Evolutionary conservation across 2,797 vertebrate species (phyloP), one percentile per base, ranked within the genome.

Genomic region (Ataeniobius toweri): DNA sequence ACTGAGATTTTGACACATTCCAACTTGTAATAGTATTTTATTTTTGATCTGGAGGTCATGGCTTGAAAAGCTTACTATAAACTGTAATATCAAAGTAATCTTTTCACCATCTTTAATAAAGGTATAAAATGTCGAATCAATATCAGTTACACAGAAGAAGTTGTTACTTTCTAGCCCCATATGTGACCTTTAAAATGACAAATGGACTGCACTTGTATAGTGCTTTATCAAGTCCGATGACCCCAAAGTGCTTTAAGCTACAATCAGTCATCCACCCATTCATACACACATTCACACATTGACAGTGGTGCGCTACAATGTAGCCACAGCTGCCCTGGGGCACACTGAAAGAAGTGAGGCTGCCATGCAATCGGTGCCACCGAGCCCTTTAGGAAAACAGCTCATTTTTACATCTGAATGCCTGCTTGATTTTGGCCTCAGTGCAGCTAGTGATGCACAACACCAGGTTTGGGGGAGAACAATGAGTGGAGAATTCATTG

Each of bases 351-450:
- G 36, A 36, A 36, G 36, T 36, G 36, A 36, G 36, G 36, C 36
- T 36, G 36, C 36, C 36, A 36, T 36, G 4, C 36, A 36, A 36
- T 36, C 36, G 36, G 3, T 36, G 36, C 36, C 36, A 36, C 36
- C 4, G 3, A 36, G 36, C 36, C 16, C 61, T 68, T n/a, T 55
- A 6, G 1, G 28, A 24, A 44, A 41, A 65, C 22, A n/a, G 24
- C 73, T 77, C 50, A 56, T 69, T 84, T 86, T 77, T 70, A 53
- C 41, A 63, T 5, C 14, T 28, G 4, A 59, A 18, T 74, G 28
- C 6, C 24, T 53, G 28, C 28, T 73, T 28, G 6, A 31, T 77
- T 77, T 75, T 41, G 67, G 20, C 56, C 53, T 58, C 16, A 36
- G 68, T 67, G 39, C 59, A 55, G n/a, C 6, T 80, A 69, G 31